Percentiles rank a stretch among this genome's conserved stretches.
Conservation (phyloP, 1,140 invertebrate genomes). For the Nomia melanderi region DNA sequence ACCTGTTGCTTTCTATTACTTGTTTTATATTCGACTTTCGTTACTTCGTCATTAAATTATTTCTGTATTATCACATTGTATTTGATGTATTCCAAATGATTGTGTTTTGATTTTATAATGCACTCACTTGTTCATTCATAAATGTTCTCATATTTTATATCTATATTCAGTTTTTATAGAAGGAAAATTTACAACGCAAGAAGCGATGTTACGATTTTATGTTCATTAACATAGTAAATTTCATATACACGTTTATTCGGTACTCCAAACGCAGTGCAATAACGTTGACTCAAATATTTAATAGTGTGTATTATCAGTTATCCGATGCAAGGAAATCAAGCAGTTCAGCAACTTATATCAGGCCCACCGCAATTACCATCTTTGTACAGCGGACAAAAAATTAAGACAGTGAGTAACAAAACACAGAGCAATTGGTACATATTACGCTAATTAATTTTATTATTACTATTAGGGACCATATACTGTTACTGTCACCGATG, state of each 20-base stretch:
- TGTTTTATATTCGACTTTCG: neutral
- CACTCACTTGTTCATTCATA: conserved; percentile 15
- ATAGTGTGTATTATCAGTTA: neutral
- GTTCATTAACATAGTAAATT: neutral
- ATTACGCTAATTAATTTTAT: neutral
- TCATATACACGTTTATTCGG: neutral
- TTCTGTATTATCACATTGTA: neutral
- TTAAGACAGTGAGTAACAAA: conserved; percentile 61
- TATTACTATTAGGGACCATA: conserved; percentile 68
- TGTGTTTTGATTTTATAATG: neutral
- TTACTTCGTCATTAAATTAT: neutral
- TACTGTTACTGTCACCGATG: conserved; percentile 65
- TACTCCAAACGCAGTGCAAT: neutral
- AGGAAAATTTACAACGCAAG: neutral
- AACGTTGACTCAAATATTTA: neutral
- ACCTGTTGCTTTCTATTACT: conserved; percentile 16
- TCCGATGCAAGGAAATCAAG: conserved; percentile 11
- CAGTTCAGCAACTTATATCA: conserved; percentile 4
- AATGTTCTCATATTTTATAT: conserved; percentile 6
- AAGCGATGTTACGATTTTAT: neutral
- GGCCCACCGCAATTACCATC: conserved; percentile 67
- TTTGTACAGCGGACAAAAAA: conserved; percentile 65
- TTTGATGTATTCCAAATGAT: neutral
- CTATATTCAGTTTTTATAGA: neutral
- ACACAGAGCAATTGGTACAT: neutral